Base-by-base conservation (phyloP, 2,888 invertebrate genomes). In the Oscheius onirici region DNA sequence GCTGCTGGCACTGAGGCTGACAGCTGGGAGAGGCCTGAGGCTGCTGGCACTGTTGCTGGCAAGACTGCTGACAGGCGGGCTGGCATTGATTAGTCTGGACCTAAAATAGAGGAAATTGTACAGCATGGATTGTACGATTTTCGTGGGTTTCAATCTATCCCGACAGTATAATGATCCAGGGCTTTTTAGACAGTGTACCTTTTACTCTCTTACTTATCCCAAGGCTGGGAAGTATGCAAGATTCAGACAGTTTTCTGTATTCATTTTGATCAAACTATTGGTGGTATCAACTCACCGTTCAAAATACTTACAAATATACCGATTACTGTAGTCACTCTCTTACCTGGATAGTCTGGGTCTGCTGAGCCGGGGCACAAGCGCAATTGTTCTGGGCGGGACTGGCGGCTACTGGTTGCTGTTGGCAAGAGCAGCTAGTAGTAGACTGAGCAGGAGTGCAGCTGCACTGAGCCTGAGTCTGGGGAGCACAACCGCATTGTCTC, bases 401-500 rank as follows among this genome's bases (percentile, higher is more conserved):
- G 20, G 60, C 46, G 10, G 70, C 44, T 49, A 73, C 77, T 67
- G 76, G 76, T 46, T 74, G 72, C 55, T 74, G 74, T 69, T 78
- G 78, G 74, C 78, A 78, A 55, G 75, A 76, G 74, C 78, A 78
- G 41, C 76, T 73, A 40, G 49, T 67, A 43, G 51, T 52, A 3
- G 58, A n/a, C 26, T 57, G 52, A 20, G 60, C 43, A 0, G 67
- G 67, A 13, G 71, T 58, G 57, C 78, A 78, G 22, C 74, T 74
- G 70, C 78, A 78, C 20, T 46, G 55, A n/a, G 72, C 46, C 54
- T 75, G 74, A 51, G 63, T 61, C 68, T 69, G 74, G 28, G 68
- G 73, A 34, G 73, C 74, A 71, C 78, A 78, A 58, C 78, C 78
- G 69, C 78, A 78, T 58, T 78, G 78, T 75, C 78, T 76, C 73